Evolutionary conservation across 2,888 invertebrate genomes (phyloP), one percentile per base, ranked within the genome.

Genomic region (Axea sp.): DNA sequence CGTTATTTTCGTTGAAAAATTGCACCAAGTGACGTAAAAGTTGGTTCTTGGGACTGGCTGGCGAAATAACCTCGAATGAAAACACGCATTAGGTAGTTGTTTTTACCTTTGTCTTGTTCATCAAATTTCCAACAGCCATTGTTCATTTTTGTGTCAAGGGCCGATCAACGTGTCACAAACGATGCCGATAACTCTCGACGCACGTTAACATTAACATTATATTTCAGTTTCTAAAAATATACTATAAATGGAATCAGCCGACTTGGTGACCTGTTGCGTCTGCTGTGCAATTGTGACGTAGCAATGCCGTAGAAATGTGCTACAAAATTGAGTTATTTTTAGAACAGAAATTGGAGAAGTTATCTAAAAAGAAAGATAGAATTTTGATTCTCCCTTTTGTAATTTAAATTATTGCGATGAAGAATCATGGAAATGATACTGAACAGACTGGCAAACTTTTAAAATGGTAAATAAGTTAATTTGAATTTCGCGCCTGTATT

Each of bases 41-140:
- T 19, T 19, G 19, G 7, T 7, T 26, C 7, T 26, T 26, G 26
- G 4, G 2, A 19, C 4, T 19, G 2, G 19, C 19, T 2, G 19
- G 19, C 4, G n/a, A 19, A 3, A 19, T 26, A 6, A 26, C 7
- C 7, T 26, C 26, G 7, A 26, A 7, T 26, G 1, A 26, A 7
- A 26, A 7, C 6, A 26, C n/a, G 26, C n/a, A 26, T 26, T 26
- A 4, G 7, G 2, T 26, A 26, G 1, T 7, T 1, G 6, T 9
- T 31, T 51, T 76, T 78, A 87, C 87, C 86, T 81, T 82, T 84
- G 3, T 83, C 83, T n/a, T 85, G 82, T 3, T 83, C 82, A 62
- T 86, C 84, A 41, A 87, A 82, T 76, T 86, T 86, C 87, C 87
- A 87, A 74, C 84, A 83, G 17, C 81, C 85, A 35, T 80, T 81